phyloP scores from a whole-genome alignment of 2,888 invertebrate species.

The Zonitis immaculata region DNA sequence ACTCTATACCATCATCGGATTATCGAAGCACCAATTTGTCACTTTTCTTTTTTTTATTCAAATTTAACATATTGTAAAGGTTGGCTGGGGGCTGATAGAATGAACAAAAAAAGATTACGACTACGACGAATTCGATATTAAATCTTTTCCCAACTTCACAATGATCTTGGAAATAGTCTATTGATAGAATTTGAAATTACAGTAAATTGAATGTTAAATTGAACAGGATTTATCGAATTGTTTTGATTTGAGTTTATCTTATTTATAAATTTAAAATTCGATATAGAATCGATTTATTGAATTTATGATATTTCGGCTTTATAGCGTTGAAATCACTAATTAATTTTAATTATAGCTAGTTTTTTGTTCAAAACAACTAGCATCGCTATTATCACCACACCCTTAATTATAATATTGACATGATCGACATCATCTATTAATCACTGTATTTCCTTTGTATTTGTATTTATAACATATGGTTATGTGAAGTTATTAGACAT shows the following conservation, averaged over 20 bases:
- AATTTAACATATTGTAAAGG: not conserved
- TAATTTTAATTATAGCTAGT: too few species aligned
- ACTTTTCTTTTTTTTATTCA: slow-evolving; percentile 29
- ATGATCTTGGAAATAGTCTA: not conserved
- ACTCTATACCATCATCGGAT: slow-evolving; percentile 19
- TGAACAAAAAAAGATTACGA: not conserved
- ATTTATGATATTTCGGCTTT: too few species aligned
- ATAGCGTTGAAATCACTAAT: too few species aligned
- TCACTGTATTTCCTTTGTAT: not conserved
- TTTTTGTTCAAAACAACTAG: too few species aligned
- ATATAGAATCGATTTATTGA: too few species aligned
- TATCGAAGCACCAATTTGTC: slow-evolving; percentile 37
- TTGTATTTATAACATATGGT: not conserved
- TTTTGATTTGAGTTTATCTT: too few species aligned
- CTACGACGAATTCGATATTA: not conserved
- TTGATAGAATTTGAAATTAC: not conserved
- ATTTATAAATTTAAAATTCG: too few species aligned
- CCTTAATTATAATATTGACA: not conserved
- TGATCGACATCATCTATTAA: not conserved
- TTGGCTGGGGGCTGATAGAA: not conserved
- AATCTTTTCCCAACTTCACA: not conserved
- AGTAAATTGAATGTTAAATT: not conserved
- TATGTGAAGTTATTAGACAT: too few species aligned
- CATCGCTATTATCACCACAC: not conserved
- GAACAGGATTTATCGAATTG: not conserved